Percentiles rank a stretch among this genome's conserved stretches.
phyloP scores from a whole-genome alignment of 2,113 vertebrate species.

The Setophaga kirtlandii region DNA sequence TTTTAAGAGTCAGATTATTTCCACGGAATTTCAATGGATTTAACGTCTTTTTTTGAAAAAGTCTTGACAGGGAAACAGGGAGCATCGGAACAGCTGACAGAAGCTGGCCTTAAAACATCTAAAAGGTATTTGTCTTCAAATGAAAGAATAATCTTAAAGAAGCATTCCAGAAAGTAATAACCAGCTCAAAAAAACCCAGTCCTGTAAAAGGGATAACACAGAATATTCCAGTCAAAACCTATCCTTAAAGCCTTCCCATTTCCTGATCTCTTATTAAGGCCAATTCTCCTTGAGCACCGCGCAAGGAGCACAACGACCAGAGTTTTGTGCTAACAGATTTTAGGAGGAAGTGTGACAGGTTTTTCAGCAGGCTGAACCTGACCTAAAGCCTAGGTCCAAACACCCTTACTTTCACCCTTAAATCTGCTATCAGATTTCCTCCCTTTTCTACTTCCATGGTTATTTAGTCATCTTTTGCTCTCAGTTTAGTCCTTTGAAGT shows the following conservation, averaged over 20 bases:
- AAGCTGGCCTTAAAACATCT: background rate
- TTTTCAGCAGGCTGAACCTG: background rate
- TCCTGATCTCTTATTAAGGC: background rate
- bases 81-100: background rate
- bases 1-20: background rate
- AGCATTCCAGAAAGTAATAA: background rate
- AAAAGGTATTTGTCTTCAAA: background rate
- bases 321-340: background rate
- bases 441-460: background rate
- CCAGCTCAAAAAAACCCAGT: accelerated
- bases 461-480: background rate
- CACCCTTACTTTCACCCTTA: background rate
- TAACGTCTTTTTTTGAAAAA: background rate
- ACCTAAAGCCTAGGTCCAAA: background rate
- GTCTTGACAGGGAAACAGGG: background rate
- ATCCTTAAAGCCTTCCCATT: background rate
- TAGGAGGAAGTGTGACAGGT: background rate
- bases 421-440: background rate
- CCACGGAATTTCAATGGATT: background rate
- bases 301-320: background rate
- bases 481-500: background rate
- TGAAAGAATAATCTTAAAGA: background rate
- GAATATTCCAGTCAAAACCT: background rate
- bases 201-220: background rate
- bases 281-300: background rate